These are phyloP conservation scores for Mirza zaza DNA, from an alignment of 2,113 vertebrate genomes.

Conservation along the genomic window DNA sequence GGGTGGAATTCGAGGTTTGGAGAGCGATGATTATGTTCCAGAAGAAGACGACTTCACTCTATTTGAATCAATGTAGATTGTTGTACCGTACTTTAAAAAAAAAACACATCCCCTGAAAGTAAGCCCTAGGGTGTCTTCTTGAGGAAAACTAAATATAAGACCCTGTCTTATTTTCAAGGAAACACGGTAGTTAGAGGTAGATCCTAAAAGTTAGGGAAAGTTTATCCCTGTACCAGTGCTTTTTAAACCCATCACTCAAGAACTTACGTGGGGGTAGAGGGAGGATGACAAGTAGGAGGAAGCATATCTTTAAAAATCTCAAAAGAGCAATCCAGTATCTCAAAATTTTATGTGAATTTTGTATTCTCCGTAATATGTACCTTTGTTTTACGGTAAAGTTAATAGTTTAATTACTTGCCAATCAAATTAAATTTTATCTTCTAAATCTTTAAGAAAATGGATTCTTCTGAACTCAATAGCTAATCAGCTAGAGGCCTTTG, in stretches of 20 bases:
- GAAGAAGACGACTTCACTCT: too few relatives aligned
- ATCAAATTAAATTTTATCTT: slow-evolving; percentile 5
- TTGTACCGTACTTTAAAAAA: too few relatives aligned
- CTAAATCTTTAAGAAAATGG: background rate
- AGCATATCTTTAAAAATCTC: slow-evolving; percentile 14
- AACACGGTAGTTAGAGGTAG: background rate
- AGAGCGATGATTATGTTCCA: too few relatives aligned
- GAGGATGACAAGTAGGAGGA: background rate
- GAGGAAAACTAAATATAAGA: too few relatives aligned
- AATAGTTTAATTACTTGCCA: slow-evolving; percentile 34
- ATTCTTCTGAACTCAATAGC: slow-evolving; percentile 5
- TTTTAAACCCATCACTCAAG: slow-evolving; percentile 6
- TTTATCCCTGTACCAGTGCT: background rate
- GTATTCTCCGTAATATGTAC: background rate
- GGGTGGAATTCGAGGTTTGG: too few relatives aligned
- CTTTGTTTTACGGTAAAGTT: background rate
- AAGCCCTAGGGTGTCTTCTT: too few relatives aligned
- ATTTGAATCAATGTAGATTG: too few relatives aligned
- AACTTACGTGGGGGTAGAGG: background rate
- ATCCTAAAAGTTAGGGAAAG: background rate
- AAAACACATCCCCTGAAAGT: too few relatives aligned
- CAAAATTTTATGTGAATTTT: slow-evolving; percentile 38
- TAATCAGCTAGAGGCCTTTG: background rate
- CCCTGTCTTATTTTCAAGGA: too few relatives aligned
- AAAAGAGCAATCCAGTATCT: background rate